Evolutionary conservation across 2,113 vertebrate species (phyloP), one percentile per base, ranked within the genome.

Genomic region (Toxotes chatareus): DNA sequence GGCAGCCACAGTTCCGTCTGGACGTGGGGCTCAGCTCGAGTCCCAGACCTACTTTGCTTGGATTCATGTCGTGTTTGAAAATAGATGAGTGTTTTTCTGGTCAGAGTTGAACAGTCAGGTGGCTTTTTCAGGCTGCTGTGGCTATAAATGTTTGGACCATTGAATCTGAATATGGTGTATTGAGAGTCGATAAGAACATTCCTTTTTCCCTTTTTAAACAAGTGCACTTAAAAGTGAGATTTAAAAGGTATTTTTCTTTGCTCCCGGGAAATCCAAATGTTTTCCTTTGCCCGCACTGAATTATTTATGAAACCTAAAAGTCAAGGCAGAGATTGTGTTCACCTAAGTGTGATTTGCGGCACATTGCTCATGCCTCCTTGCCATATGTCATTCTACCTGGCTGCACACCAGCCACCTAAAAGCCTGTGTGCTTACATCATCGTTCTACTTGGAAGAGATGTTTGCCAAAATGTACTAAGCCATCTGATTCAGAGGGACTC

Each of bases 231-330:
- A 91, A 90, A 91, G 91, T 83, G 69, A 67, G 88, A 79, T 91
- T 90, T 93, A 92, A 93, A 92, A 95, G 84, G 80, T 88, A 94
- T 94, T 92, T 93, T 91, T 92, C 87, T 90, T 90, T 73, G 79
- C 93, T 91, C 84, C 70, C 72, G 82, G 89, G 91, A 86, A 90
- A 92, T 80, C 87, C 89, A 86, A 93, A 92, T 93, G 92, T 89
- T 94, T 93, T 88, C 74, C 78, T 90, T 89, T 69, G 75, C 76
- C 72, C 2, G 16, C 7, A 12, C 57, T 95, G 83, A 84, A 93
- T 94, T 91, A 94, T 95, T 94, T 81, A 95, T 94, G 74, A 85
- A 85, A 86, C 62, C 72, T 90, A 79, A 92, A 93, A 91, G 92
- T 87, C 46, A 64, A 88, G 68, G 90, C 82, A 89, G 88, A 93